Evolutionary conservation across 2,888 invertebrate genomes (phyloP).

Genomic region (Orthonychiurus folsomi): DNA sequence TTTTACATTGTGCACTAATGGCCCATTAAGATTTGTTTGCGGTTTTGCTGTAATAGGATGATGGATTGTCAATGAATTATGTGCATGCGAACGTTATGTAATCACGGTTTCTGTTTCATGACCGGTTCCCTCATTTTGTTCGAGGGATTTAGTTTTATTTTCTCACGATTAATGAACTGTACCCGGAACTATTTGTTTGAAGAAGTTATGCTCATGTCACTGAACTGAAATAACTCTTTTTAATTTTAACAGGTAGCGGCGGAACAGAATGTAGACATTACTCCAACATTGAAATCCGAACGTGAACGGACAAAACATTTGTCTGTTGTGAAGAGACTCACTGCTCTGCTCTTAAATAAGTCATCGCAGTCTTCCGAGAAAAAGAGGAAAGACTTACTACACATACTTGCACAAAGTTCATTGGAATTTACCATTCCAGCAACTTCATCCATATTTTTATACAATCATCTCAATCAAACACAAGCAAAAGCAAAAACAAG

Average conservation of each 20-base stretch:
- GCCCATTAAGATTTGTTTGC: too few species aligned
- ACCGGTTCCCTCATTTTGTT: too few species aligned
- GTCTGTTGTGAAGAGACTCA: not conserved
- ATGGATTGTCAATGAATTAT: too few species aligned
- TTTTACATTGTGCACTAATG: too few species aligned
- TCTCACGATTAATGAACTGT: too few species aligned
- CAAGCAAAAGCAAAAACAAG: not conserved
- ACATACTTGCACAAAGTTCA: not conserved
- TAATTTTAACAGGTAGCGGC: not conserved
- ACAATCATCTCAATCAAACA: not conserved
- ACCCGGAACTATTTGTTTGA: too few species aligned
- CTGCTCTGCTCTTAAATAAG: not conserved
- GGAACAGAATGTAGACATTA: not conserved
- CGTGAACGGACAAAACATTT: not conserved
- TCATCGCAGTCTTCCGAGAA: not conserved
- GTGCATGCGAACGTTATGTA: too few species aligned
- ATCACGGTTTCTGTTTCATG: too few species aligned
- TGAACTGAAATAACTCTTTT: too few species aligned
- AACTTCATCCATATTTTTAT: not conserved
- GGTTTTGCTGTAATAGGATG: too few species aligned
- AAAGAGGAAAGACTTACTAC: not conserved
- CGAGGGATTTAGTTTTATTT: too few species aligned
- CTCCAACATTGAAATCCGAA: not conserved
- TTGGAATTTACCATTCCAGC: not conserved
- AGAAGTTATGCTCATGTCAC: too few species aligned